phyloP scores from a whole-genome alignment of 1,140 invertebrate genomes.

The Paralvinella palmiformis region DNA sequence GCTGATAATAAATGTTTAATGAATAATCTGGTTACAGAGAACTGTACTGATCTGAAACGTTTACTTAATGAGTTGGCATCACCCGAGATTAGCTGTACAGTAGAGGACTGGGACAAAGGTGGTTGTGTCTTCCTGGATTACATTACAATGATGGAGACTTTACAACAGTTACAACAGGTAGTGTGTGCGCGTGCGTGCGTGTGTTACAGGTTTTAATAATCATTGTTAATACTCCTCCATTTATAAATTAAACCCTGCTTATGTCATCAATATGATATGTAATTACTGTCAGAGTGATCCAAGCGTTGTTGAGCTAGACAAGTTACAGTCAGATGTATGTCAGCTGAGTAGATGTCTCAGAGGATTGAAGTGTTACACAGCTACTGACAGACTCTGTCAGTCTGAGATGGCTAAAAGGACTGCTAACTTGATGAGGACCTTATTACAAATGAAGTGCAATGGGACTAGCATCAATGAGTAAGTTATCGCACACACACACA shows the following conservation, averaged over 20 bases:
- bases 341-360: conserved; percentile 60
- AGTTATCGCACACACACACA: too few relatives aligned
- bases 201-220: too few relatives aligned
- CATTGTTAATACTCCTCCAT: too few relatives aligned
- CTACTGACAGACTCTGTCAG: conserved; percentile 61
- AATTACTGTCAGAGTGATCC: too few relatives aligned
- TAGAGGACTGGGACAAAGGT: conserved; percentile 57
- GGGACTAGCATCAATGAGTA: too few relatives aligned
- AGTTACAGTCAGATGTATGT: conserved; percentile 60
- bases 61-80: conserved; percentile 54
- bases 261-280: too few relatives aligned
- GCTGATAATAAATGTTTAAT: too few relatives aligned
- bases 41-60: conserved; percentile 59
- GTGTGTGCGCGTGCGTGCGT: too few relatives aligned
- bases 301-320: too few relatives aligned
- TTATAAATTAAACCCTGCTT: too few relatives aligned
- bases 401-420: conserved; percentile 62
- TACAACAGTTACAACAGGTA: conserved; percentile 51
- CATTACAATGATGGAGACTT: conserved; percentile 56
- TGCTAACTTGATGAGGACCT: conserved; percentile 53
- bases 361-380: conserved; percentile 57
- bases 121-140: conserved; percentile 66
- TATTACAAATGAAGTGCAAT: conserved; percentile 46
- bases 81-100: conserved; percentile 44
- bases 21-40: conserved; percentile 62